Percentiles rank a stretch among this genome's conserved stretches.
phyloP scores from a whole-genome alignment of 2,797 vertebrate genomes.

The Sciurus vulgaris region DNA sequence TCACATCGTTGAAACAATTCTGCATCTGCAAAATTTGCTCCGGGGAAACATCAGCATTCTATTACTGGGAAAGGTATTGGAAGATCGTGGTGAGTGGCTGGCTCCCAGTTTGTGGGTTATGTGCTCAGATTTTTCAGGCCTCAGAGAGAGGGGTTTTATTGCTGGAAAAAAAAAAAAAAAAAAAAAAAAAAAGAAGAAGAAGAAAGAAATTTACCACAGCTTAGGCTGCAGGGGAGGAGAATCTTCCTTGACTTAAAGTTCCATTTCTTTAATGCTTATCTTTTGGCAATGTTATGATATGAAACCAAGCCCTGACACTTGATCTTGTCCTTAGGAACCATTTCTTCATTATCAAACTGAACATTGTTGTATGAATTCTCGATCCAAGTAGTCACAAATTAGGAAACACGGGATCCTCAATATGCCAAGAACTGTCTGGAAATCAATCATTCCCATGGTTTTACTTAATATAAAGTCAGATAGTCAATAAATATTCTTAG shows the following conservation, averaged over 20 bases:
- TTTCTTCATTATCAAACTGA: not conserved
- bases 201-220: not conserved
- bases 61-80: constrained; percentile 51
- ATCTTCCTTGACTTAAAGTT: not conserved
- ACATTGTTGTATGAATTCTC: not conserved
- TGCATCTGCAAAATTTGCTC: constrained; percentile 69
- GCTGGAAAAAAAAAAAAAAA: not conserved
- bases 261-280: not conserved
- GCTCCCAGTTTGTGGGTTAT: constrained; percentile 44
- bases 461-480: not conserved
- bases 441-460: not conserved
- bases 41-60: constrained; percentile 67
- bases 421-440: not conserved
- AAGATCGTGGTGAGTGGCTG: constrained; percentile 48
- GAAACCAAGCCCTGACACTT: not conserved
- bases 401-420: not conserved
- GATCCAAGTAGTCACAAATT: not conserved
- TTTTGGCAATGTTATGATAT: not conserved
- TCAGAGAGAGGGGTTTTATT: not conserved
- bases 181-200: not conserved
- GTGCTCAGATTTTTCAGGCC: not conserved
- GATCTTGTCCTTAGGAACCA: not conserved
- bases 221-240: not conserved
- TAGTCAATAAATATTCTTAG: not conserved
- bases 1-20: constrained; percentile 63